These are phyloP conservation scores for Halictus rubicundus DNA, from an alignment of 1,140 invertebrate species.

Conservation along the genomic window DNA sequence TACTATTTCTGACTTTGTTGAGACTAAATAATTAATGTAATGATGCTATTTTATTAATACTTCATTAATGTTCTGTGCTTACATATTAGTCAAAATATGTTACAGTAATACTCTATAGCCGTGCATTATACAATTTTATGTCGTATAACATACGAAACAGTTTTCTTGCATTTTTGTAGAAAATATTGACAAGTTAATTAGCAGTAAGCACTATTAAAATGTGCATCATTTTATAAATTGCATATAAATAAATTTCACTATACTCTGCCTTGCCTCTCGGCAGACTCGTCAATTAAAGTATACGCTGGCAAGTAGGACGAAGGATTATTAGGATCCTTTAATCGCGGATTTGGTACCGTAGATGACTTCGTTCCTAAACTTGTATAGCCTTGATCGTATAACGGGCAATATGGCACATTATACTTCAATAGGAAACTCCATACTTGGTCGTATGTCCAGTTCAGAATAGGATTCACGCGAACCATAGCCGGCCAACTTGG, in stretches of 20 bases:
- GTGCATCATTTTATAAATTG: not conserved
- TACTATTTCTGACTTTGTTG: not conserved
- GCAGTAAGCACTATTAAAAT: not conserved
- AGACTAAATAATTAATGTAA: not conserved
- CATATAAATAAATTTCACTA: conserved; percentile 39
- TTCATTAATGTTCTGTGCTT: not conserved
- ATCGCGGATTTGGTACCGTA: conserved; percentile 89
- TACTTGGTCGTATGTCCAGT: conserved; percentile 94
- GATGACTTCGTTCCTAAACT: conserved; percentile 91
- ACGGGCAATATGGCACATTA: conserved; percentile 91
- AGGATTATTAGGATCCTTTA: conserved; percentile 81
- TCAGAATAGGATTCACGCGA: conserved; percentile 92
- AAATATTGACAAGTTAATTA: not conserved
- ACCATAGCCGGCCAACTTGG: conserved; percentile 92
- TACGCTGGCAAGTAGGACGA: conserved; percentile 89
- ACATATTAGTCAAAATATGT: not conserved
- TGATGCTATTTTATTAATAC: conserved; percentile 2
- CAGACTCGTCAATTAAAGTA: conserved; percentile 84
- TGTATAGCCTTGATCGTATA: conserved; percentile 95
- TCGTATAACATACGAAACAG: conserved; percentile 4
- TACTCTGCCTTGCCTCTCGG: conserved; percentile 88
- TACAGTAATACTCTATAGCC: not conserved
- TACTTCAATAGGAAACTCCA: conserved; percentile 92
- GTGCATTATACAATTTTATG: not conserved
- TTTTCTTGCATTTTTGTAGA: conserved; percentile 4